Evolutionary conservation across 2,797 vertebrate species (phyloP).

Genomic region (Percopsis omiscomaycus): DNA sequence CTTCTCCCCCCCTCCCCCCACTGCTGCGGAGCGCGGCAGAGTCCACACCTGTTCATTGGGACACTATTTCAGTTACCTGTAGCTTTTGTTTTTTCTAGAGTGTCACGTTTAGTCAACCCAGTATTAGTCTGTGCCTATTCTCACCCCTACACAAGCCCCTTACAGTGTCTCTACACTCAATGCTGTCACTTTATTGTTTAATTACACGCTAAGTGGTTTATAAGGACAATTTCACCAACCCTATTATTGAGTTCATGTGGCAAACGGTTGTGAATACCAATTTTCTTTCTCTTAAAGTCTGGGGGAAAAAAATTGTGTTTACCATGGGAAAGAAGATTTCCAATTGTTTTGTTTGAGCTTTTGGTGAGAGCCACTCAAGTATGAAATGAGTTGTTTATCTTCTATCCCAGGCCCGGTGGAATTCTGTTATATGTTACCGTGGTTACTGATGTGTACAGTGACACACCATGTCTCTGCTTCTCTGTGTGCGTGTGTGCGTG

Average conservation of each 20-base stretch:
- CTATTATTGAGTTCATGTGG: conserved; percentile 25
- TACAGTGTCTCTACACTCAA: too few relatives aligned
- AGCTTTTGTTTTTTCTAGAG: too few relatives aligned
- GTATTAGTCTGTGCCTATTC: too few relatives aligned
- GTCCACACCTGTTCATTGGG: too few relatives aligned
- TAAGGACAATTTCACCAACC: conserved; percentile 46
- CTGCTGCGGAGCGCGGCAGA: too few relatives aligned
- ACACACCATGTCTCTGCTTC: conserved; percentile 15
- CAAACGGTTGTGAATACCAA: conserved; percentile 45
- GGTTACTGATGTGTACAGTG: conserved; percentile 39
- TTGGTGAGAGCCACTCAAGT: conserved; percentile 53
- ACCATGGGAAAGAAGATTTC: conserved; percentile 43
- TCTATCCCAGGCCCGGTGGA: conserved; percentile 45
- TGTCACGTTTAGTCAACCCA: too few relatives aligned
- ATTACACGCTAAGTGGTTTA: conserved; percentile 40
- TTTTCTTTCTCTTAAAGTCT: conserved; percentile 40
- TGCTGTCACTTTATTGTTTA: conserved; percentile 23
- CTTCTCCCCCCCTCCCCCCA: too few relatives aligned
- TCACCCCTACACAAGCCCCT: too few relatives aligned
- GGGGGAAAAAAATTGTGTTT: conserved; percentile 30
- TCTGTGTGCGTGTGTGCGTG: conserved; percentile 11
- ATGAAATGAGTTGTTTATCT: conserved; percentile 75
- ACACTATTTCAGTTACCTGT: too few relatives aligned
- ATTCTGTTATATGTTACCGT: conserved; percentile 52
- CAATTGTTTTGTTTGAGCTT: conserved; percentile 61